These are phyloP conservation scores for Atrichornis clamosus DNA, from an alignment of 2,113 vertebrate species.

Conservation along the genomic window DNA sequence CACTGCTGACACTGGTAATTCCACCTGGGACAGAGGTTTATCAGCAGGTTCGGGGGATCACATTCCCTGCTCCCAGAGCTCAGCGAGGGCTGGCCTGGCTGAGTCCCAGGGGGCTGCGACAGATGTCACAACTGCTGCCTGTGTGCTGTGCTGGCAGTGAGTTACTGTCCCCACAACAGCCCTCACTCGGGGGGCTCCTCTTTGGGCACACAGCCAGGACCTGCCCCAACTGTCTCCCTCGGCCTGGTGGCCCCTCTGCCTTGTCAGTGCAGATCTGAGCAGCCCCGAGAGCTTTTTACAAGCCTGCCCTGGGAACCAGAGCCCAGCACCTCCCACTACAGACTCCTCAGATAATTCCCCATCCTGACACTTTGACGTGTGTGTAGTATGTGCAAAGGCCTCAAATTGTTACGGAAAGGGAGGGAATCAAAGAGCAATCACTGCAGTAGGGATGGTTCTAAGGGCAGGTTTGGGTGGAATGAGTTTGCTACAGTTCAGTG, in stretches of 20 bases:
- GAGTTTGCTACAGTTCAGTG: background rate
- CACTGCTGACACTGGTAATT: accelerated
- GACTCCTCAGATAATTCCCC: background rate
- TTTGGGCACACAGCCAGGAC: accelerated
- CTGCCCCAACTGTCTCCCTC: background rate
- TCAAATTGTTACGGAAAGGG: background rate
- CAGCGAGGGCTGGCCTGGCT: background rate
- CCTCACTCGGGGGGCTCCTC: background rate
- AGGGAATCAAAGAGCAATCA: background rate
- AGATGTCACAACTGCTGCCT: background rate
- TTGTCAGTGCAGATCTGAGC: background rate
- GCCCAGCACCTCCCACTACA: background rate
- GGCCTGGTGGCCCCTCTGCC: background rate
- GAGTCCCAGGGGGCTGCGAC: background rate
- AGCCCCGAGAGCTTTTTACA: background rate
- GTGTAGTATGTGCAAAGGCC: background rate
- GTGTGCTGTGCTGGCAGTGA: background rate
- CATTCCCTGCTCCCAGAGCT: background rate
- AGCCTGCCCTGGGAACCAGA: background rate
- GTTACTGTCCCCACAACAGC: accelerated
- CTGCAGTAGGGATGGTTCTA: accelerated
- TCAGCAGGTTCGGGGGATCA: background rate
- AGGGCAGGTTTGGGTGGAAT: background rate
- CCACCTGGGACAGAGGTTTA: background rate
- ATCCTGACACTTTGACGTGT: background rate